Base-by-base conservation (phyloP, 2,888 invertebrate genomes). In the Erebia palarica region DNA sequence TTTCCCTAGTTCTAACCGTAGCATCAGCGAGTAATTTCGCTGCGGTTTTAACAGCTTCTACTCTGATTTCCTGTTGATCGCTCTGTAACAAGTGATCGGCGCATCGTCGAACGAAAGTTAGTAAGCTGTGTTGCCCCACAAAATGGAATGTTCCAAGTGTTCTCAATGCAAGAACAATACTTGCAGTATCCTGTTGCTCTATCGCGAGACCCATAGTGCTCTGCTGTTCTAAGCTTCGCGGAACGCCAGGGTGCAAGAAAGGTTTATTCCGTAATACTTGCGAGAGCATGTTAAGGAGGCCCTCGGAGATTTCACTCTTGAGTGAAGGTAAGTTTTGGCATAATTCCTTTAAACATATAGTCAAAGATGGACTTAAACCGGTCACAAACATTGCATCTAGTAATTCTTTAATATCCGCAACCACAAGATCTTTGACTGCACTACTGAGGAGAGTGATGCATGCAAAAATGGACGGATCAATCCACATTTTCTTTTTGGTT, bases 1-100 rank as follows among this genome's bases (percentile, higher is more conserved):
- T 95, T 76, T 94, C 94, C 73, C 83, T 87, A 7, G 94, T 94
- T 73, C 93, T 91, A 73, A 95, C 94, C 42, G 98, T 95, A 1
- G 98, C 96, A 73, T 98, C 96, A 73, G 97, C 95, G 27, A 99
- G 92, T 18, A 99, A 94, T 69, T 97, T 96, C 16, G 98, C 98
- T 81, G 99, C 98, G 0, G 99, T 99, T 84, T 97, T 96, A 0
- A 99, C 99, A 14, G 99, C 98, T 90, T 99, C 99, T 75, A 99
- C 90, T 36, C 94, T 86, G 11, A 99, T 96, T 85, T 98, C 98
- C 77, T 97, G 97, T 80, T 97, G 96, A 75, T 99, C 99, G 82
- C 97, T 97, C 16, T 96, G 96, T 60, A 99, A 92, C 84, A 97
- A 99, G 85, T 97, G 96, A 81, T 99, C 98, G 0, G 98, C 98